Evolutionary conservation across 2,888 invertebrate species (phyloP).

Genomic region (Clunio marinus): DNA sequence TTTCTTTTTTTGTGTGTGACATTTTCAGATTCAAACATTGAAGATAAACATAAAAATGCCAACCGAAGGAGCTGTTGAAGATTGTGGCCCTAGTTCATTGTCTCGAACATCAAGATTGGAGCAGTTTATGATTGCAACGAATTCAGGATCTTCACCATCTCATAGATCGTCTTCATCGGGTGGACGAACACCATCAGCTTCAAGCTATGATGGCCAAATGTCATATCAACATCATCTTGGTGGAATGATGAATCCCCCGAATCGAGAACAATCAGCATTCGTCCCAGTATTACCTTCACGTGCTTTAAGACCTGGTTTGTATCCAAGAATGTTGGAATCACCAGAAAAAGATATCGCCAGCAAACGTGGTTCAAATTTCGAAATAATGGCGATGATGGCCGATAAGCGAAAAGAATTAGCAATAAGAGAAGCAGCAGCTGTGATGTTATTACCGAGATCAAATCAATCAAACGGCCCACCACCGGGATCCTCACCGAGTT

Average conservation of each 20-base stretch:
- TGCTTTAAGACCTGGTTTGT: slow-evolving; percentile 66
- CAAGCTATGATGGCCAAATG: slow-evolving; percentile 62
- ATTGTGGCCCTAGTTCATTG: slow-evolving; percentile 46
- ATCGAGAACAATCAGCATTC: slow-evolving; percentile 78
- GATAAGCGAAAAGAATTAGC: slow-evolving; percentile 81
- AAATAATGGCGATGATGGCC: slow-evolving; percentile 86
- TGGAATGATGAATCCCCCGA: slow-evolving; percentile 53
- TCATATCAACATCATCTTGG: slow-evolving; percentile 65
- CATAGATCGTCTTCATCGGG: slow-evolving; percentile 50
- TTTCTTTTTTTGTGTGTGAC: not conserved
- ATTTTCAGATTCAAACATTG: slow-evolving; percentile 13
- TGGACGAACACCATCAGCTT: slow-evolving; percentile 53
- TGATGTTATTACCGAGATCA: slow-evolving; percentile 62
- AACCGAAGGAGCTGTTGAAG: slow-evolving; percentile 46
- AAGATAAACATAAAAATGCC: slow-evolving; percentile 45
- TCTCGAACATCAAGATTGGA: slow-evolving; percentile 56
- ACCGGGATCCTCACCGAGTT: slow-evolving; percentile 58
- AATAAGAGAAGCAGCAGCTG: slow-evolving; percentile 65
- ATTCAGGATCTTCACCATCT: slow-evolving; percentile 46
- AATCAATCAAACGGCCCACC: slow-evolving; percentile 58
- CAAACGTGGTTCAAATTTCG: slow-evolving; percentile 63
- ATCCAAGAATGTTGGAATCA: slow-evolving; percentile 63
- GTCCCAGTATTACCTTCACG: slow-evolving; percentile 82
- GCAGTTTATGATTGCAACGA: slow-evolving; percentile 58
- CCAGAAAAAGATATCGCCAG: slow-evolving; percentile 56